Base-by-base conservation (phyloP, 2,797 vertebrate genomes). In the Neoniphon sammara region DNA sequence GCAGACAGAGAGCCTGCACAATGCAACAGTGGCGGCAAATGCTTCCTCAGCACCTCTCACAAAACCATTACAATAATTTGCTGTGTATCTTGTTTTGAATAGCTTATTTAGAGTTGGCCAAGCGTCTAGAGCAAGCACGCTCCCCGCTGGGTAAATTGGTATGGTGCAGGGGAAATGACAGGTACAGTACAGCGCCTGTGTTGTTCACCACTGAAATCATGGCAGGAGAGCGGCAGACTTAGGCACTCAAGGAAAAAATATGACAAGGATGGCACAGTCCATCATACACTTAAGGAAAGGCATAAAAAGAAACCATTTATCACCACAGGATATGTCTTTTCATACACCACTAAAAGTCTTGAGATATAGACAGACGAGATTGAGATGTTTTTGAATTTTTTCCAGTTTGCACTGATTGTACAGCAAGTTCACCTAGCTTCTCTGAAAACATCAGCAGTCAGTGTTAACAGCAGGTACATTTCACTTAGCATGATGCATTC, bases 11-110 rank as follows among this genome's bases (percentile, higher is more conserved):
- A 46, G 42, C 20, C 46, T 27, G 46, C n/a, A 52, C 30, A 39
- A 1, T 49, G 67, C 46, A 60, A 78, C 72, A 81, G 75, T 56
- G 9, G 55, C 50, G 62, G 18, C 27, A 66, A 82, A 64, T 59
- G 75, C 84, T 54, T 65, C 70, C 64, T 78, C 80, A 83, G 84
- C 77, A 75, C 74, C 76, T 85, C 44, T 53, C 31, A 23, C 36
- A 76, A 70, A 66, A 58, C 71, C 47, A 86, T 75, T 66, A 72
- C 50, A 67, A 54, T 84, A 55, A 88, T 87, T 77, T 85, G 49
- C 34, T 75, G 74, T 46, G 70, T 69, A 18, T 63, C 66, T 66
- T 76, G 36, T 70, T 83, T 80, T 49, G 44, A 84, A 54, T 34
- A 34, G 54, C 11, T 77, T 31, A 77, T 83, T 64, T 80, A 53